Evolutionary conservation across 35 echinoderm and acorn worm genomes (phyloP), one percentile per base, ranked within the genome.

Genomic region (Lytechinus pictus): DNA sequence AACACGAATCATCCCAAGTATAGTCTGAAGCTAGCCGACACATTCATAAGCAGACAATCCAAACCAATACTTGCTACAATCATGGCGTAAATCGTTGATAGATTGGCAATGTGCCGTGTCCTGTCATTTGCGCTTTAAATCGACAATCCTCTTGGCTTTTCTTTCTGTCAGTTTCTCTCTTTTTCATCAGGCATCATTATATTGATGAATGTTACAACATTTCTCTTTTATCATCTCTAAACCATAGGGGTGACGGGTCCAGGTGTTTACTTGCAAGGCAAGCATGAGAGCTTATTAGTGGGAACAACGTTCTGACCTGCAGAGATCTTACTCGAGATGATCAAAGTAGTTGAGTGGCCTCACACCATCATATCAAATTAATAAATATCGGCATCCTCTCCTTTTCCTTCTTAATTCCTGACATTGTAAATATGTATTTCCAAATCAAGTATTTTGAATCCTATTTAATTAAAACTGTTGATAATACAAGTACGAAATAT

Each of bases 131-230:
- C 88, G 88, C 52, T 90, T 54, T 54, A 90, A 90, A 90, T 90
- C 52, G 88, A 54, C n/a, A 90, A 90, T 90, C 88, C 28, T 90
- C 52, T 54, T 13, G 88, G 52, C 88, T 90, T 90, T 54, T 54
- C 28, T 52, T 44, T 54, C 66, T 79, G 66, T 79, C 66, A 24
- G 19, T 24, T 79, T 16, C 66, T 24, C 66, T 19, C 19, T 79
- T 79, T 79, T 79, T 8, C 16, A 79, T 90, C 88, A 90, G 88
- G 24, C 88, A 52, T 90, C 88, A 90, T 90, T 90, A 12, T 90
- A 52, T 90, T 93, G 92, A 93, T 93, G 55, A 93, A 93, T 93
- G 92, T 93, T 93, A 93, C 92, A 93, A 93, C 33, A 57, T 93
- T 93, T 93, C 92, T 93, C n/a, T 57, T 93, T 54, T 19, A 57